Evolutionary conservation across 2,797 vertebrate genomes (phyloP), one percentile per base, ranked within the genome.

Genomic region (Halcyon smyrnensis): DNA sequence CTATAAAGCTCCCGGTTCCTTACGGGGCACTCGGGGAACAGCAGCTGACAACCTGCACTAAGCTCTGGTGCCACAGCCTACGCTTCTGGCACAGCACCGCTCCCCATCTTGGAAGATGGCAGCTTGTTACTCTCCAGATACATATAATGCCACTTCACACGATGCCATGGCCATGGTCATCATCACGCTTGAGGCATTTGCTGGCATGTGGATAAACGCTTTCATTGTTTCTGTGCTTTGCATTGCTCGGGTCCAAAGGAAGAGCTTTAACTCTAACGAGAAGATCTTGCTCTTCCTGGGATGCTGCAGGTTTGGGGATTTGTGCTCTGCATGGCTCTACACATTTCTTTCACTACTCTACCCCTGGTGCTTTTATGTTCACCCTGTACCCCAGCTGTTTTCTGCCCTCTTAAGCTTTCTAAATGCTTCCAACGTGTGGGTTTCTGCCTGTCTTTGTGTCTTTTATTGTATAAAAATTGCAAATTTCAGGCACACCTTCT

Each of bases 361-460:
- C 36, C 46, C 59, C 5, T 5, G 1, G 7, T 28, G 1, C 24
- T 16, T 62, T 48, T 56, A 15, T 43, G 15, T 36, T 63, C 17
- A 1, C 0, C 5, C 16, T 2, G 1, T 34, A 12, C 14, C 50
- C 9, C 67, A 54, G 30, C 5, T 91, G 3, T 2, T 21, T 37
- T 0, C 8, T 37, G 48, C 25, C 27, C 2, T 56, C 69, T 11
- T 59, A 32, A 27, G 2, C 41, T 81, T 94, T 74, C n/a, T 80
- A 2, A 57, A 11, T n/a, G 27, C 16, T 25, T 24, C 7, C 11
- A 90, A 89, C 57, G 8, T 97, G 41, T 98, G 96, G 94, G 24
- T 94, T 80, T 97, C 96, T 16, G 67, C 94, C 6, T 93, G 34
- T 34, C 97, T 98, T 37, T 97, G 70, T 54, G 17, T 54, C 28